phyloP scores from a whole-genome alignment of 2,797 vertebrate species.

The Lacerta bilineata region DNA sequence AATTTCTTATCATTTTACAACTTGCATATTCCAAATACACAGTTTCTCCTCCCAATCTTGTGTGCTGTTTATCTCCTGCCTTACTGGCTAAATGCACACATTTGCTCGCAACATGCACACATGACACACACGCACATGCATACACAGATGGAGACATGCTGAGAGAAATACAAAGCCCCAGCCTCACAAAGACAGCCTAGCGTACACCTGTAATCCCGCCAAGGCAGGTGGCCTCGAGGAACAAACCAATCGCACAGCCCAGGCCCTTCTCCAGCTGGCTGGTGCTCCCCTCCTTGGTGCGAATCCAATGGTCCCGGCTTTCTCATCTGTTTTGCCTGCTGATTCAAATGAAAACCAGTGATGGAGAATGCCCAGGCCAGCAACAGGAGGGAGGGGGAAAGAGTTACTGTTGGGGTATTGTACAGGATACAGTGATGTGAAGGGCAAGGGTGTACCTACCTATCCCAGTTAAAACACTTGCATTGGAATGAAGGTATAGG shows the following conservation, averaged over 20 bases:
- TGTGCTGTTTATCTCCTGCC: not conserved
- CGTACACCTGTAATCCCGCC: slow-evolving; percentile 13
- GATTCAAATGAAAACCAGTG: slow-evolving; percentile 12
- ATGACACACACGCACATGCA: not conserved
- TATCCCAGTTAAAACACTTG: not conserved
- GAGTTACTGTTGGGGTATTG: not conserved
- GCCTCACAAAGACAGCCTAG: slow-evolving; percentile 10
- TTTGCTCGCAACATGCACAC: not conserved
- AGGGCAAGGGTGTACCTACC: not conserved
- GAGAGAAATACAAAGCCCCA: slow-evolving; percentile 23
- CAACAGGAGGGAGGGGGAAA: not conserved
- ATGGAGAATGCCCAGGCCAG: not conserved
- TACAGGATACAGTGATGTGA: not conserved
- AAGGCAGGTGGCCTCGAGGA: slow-evolving; percentile 31
- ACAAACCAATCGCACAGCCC: not conserved
- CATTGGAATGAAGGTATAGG: not conserved
- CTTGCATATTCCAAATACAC: not conserved
- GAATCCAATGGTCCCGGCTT: slow-evolving; percentile 1
- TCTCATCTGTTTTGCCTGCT: slow-evolving; percentile 17
- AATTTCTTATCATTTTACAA: not conserved
- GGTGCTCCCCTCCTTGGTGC: not conserved
- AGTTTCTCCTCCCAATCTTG: not conserved
- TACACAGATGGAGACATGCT: not conserved
- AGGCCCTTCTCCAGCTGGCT: slow-evolving; percentile 16
- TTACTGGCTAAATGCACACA: not conserved